Base-by-base conservation (phyloP, 2,888 invertebrate genomes). In the Mythimna lalbum region DNA sequence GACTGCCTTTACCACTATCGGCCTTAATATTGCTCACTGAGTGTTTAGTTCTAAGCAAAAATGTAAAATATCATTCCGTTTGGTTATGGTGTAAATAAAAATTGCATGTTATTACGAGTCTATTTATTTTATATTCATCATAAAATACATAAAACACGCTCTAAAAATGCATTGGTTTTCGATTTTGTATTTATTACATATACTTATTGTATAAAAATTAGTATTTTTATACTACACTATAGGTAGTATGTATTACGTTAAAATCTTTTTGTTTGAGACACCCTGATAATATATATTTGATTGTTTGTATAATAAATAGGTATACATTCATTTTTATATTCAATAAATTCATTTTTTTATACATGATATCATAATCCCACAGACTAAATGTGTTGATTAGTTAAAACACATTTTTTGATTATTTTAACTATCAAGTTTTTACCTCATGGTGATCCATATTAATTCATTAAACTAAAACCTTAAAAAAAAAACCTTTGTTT, bases 11-110 rank as follows among this genome's bases (percentile, higher is more conserved):
- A 6, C 2, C 9, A 19, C 0, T 31, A 12, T 69, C 76, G 74
- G 69, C 59, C 50, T 64, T 47, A 66, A 65, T 72, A 73, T 74
- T 76, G 70, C 71, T 66, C 73, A 78, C 31, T 56, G n/a, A 55
- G 19, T 50, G 50, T 61, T 60, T 82, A 83, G 65, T 73, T 63
- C 50, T 81, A 83, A 81, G 83, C 39, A 65, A 77, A 78, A 79
- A 63, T 78, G 75, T 79, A 59, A 49, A 77, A 21, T 71, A 85
- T 78, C 84, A 86, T 84, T 86, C 86, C 84, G 31, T 76, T 73
- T 49, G 64, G 73, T 72, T 68, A 63, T 47, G 56, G 69, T 75
- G 76, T 73, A 81, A 85, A 83, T 82, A 83, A 85, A 87, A 84
- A 81, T n/a, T 72, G 63, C 36, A 19, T 64, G 60, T 78, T 78